These are phyloP conservation scores for Protonemura montana DNA, from an alignment of 2,888 invertebrate genomes.

Conservation along the genomic window DNA sequence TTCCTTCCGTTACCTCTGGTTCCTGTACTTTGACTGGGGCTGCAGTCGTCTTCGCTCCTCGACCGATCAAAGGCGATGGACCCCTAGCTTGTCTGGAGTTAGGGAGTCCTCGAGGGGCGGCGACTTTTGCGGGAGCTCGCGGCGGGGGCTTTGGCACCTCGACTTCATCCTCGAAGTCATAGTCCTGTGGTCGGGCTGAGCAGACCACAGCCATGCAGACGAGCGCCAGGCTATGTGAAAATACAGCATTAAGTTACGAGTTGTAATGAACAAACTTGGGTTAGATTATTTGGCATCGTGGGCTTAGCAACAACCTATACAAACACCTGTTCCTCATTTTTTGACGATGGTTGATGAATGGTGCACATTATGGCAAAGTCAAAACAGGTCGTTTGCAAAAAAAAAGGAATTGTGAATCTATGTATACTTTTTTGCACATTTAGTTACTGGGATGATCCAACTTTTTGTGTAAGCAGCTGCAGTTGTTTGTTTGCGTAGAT, in stretches of 20 bases:
- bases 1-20: constrained; percentile 17
- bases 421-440: too few relatives aligned
- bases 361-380: background rate
- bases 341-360: too few relatives aligned
- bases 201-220: constrained; percentile 28
- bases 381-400: background rate
- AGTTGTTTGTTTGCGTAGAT: too few relatives aligned
- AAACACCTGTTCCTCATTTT: too few relatives aligned
- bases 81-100: constrained; percentile 37
- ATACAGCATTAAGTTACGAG: too few relatives aligned
- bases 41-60: constrained; percentile 41
- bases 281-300: too few relatives aligned
- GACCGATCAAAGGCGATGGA: constrained; percentile 43
- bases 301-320: too few relatives aligned
- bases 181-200: constrained; percentile 35
- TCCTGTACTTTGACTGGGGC: constrained; percentile 12
- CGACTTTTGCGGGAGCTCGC: background rate
- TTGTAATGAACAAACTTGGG: too few relatives aligned
- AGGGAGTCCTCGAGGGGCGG: constrained; percentile 26
- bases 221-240: background rate
- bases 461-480: too few relatives aligned
- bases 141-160: constrained; percentile 25
- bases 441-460: too few relatives aligned
- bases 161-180: constrained; percentile 45
- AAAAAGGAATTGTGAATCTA: too few relatives aligned